Evolutionary conservation across 1,140 invertebrate species (phyloP), one percentile per base, ranked within the genome.

Genomic region (Apis laboriosa): DNA sequence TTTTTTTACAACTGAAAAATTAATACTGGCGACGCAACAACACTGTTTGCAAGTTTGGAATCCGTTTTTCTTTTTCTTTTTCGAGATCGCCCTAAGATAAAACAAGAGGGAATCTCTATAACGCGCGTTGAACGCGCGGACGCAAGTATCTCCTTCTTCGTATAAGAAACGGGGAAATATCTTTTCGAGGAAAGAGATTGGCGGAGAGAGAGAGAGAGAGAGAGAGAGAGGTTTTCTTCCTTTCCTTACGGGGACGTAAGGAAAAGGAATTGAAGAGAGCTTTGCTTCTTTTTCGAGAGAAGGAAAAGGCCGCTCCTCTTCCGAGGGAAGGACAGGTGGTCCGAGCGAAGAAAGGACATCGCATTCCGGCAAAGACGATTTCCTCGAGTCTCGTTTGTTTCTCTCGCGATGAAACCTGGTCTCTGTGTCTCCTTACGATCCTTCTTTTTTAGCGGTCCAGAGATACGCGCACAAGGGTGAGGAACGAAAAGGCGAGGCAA

Each of bases 301-400:
- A 4, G 5, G 8, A 72, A 58, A 12, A 72, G n/a, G 43, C 28
- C 34, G 28, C 1, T 34, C 34, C 34, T 34, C 34, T 34, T 34
- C 2, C 34, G 34, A 34, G 34, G n/a, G n/a, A n/a, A n/a, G n/a
- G 34, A 43, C 0, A 43, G 34, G 34, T 43, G 34, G 34, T 43
- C 34, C 34, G 34, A 43, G 5, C 34, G 34, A 7, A 7, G 55
- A 70, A 49, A 74, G 83, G 60, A 63, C 53, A 53, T 28, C 24
- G 28, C 49, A 0, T 34, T 68, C 85, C 60, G 61, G 87, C 80
- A 89, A 85, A 89, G 81, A 63, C 87, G 86, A 89, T 89, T 89
- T 89, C 61, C 60, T 61, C 56, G n/a, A 84, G 84, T 84, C 83
- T 88, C 86, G 87, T 88, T 88, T 88, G 86, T 88, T 88, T 88